These are phyloP conservation scores for Hirtodrosophila trivittata DNA, from an alignment of 2,888 invertebrate genomes.

Conservation along the genomic window DNA sequence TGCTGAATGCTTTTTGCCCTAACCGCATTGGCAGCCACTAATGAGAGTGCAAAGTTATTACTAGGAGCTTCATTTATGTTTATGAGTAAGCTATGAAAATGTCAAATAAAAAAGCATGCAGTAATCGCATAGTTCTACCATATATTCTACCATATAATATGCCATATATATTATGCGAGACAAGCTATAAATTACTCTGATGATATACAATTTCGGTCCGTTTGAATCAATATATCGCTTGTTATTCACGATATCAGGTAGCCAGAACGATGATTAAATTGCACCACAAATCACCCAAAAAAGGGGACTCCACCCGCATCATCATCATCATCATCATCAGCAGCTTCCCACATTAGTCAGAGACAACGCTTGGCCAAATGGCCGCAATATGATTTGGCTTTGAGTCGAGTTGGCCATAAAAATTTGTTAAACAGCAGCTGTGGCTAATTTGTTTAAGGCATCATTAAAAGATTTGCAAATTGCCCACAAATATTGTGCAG, in stretches of 20 bases:
- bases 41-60: too few species aligned
- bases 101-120: too few species aligned
- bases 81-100: too few species aligned
- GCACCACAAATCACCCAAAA: slow-evolving; percentile 26
- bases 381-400: slow-evolving; percentile 42
- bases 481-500: slow-evolving; percentile 46
- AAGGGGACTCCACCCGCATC: slow-evolving; percentile 38
- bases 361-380: slow-evolving; percentile 18
- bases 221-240: background rate
- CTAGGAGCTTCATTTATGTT: too few species aligned
- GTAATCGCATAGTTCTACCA: too few species aligned
- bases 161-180: too few species aligned
- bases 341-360: slow-evolving; percentile 69
- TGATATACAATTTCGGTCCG: background rate
- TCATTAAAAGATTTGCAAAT: slow-evolving; percentile 59
- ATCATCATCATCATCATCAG: slow-evolving; percentile 29
- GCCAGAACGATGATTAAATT: slow-evolving; percentile 9
- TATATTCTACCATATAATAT: too few species aligned
- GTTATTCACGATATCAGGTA: slow-evolving; percentile 15
- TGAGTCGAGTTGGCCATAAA: slow-evolving; percentile 35
- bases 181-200: background rate
- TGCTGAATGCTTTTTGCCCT: too few species aligned
- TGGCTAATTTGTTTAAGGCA: slow-evolving; percentile 61
- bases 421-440: slow-evolving; percentile 56
- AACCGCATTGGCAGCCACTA: too few species aligned